Evolutionary conservation across 1,140 invertebrate species (phyloP).

Genomic region (Polypedilum pembai): DNA sequence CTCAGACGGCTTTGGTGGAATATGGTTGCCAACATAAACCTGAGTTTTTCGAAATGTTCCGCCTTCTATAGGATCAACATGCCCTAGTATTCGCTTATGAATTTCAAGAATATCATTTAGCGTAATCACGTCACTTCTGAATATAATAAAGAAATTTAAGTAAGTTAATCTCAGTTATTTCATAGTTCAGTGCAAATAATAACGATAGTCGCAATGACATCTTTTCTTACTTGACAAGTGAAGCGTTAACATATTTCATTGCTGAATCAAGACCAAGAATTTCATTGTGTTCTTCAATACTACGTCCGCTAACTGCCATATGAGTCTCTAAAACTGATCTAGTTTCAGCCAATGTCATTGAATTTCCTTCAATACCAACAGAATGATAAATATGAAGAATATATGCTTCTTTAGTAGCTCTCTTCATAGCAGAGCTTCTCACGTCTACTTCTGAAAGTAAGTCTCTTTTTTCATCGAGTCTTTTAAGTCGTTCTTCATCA

Average conservation of each 20-base stretch:
- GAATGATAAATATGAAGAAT: constrained; percentile 96
- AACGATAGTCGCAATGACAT: neutral
- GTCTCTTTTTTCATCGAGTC: constrained; percentile 82
- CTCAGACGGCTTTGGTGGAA: constrained; percentile 75
- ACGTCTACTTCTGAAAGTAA: constrained; percentile 73
- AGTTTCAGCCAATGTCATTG: constrained; percentile 89
- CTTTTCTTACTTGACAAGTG: constrained; percentile 56
- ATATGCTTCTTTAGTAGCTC: constrained; percentile 89
- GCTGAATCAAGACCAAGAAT: constrained; percentile 89
- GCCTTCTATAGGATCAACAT: constrained; percentile 84
- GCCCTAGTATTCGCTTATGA: constrained; percentile 85
- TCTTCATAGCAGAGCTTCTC: constrained; percentile 64
- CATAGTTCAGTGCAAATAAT: too few species aligned
- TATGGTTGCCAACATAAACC: constrained; percentile 87
- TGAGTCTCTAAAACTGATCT: constrained; percentile 87
- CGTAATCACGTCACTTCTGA: constrained; percentile 59
- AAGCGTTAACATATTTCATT: constrained; percentile 92
- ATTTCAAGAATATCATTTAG: constrained; percentile 87
- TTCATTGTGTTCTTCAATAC: constrained; percentile 94
- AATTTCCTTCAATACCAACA: constrained; percentile 95
- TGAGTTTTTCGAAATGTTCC: constrained; percentile 73
- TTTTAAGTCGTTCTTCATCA: constrained; percentile 67
- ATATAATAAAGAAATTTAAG: constrained; percentile 32
- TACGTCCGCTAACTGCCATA: constrained; percentile 88
- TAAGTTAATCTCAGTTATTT: neutral